A percentile compares a stretch with the other conserved stretches of the same genome.
phyloP scores from a whole-genome alignment of 2,888 invertebrate genomes.

The Rhagonycha fulva region DNA sequence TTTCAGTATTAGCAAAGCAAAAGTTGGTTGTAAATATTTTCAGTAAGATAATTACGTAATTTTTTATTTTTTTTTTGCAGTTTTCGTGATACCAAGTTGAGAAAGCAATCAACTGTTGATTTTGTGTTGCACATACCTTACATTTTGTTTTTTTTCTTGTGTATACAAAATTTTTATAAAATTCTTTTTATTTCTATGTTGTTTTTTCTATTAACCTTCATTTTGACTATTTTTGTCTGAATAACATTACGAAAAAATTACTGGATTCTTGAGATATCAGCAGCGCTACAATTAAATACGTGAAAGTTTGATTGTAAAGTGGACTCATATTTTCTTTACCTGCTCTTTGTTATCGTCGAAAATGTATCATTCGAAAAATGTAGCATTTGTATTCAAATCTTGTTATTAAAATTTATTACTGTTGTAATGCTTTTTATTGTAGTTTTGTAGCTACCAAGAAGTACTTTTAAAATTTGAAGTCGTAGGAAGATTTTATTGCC shows the following conservation, averaged over 20 bases:
- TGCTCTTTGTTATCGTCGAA: background rate
- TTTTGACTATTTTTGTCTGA: background rate
- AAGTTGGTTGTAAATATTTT: background rate
- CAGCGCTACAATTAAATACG: background rate
- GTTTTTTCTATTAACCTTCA: background rate
- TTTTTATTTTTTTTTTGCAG: background rate
- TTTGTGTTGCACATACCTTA: background rate
- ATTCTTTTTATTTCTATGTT: background rate
- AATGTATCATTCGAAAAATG: background rate
- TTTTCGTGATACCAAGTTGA: background rate
- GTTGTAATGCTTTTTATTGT: background rate
- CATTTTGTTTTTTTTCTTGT: conserved; percentile 21
- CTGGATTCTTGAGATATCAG: background rate
- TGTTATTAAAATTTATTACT: background rate
- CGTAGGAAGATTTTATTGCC: too few relatives aligned
- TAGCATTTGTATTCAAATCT: background rate
- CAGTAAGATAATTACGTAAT: background rate
- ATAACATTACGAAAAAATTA: background rate
- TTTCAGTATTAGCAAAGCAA: background rate
- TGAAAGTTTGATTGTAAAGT: background rate
- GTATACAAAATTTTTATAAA: conserved; percentile 22
- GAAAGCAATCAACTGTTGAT: background rate
- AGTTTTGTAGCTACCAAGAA: too few relatives aligned
- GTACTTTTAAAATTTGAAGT: too few relatives aligned
- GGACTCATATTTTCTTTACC: background rate